Percentiles rank a stretch among this genome's conserved stretches.
Evolutionary conservation across 2,797 vertebrate genomes (phyloP).

Genomic region (Phrynocephalus forsythii): DNA sequence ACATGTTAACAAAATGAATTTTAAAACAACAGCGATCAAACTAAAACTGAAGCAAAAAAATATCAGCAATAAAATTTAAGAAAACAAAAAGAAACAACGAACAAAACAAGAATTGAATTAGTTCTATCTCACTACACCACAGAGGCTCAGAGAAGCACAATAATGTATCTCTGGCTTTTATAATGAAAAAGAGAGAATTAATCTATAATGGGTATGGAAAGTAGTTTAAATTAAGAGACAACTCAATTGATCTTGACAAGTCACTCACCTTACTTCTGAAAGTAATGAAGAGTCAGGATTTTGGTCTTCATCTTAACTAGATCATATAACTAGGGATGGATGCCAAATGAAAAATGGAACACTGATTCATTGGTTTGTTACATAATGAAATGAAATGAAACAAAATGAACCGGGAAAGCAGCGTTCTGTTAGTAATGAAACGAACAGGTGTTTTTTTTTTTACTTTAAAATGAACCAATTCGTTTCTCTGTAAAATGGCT

Average conservation of each 20-base stretch:
- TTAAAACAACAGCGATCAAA: background rate
- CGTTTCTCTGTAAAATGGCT: no score
- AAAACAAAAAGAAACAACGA: background rate
- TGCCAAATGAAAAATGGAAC: no score
- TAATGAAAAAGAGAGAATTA: background rate
- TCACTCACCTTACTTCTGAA: background rate
- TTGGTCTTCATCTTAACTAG: background rate
- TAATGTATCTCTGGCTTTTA: background rate
- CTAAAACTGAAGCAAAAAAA: background rate
- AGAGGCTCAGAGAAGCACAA: background rate
- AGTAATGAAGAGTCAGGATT: background rate
- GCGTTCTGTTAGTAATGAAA: no score
- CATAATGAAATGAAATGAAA: no score
- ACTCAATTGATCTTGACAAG: background rate
- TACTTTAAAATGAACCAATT: no score
- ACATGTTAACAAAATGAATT: background rate
- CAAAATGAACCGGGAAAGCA: no score
- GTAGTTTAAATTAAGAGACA: background rate
- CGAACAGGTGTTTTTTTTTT: no score
- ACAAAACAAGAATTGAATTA: background rate
- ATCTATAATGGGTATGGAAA: background rate
- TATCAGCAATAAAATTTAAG: background rate
- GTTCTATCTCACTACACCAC: background rate
- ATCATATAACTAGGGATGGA: background rate
- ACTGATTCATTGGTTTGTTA: no score